A percentile compares a stretch with the other conserved stretches of the same genome.
Conservation (phyloP, 2,797 vertebrate genomes). For the Microctenopoma stevenorrisi region DNA sequence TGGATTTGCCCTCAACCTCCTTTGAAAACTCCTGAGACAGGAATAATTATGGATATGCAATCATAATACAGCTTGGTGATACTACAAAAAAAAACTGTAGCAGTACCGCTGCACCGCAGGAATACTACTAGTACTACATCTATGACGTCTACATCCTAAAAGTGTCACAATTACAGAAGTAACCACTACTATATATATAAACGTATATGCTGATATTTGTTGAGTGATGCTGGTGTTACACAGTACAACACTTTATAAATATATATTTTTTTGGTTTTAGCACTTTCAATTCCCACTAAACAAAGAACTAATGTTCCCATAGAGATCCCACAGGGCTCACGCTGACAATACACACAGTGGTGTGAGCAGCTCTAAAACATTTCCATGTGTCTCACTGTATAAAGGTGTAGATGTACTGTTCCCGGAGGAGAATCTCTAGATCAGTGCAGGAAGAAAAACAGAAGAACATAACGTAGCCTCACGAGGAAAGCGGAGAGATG, state of each 20-base stretch:
- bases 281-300: too few species aligned
- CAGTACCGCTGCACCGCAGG: too few species aligned
- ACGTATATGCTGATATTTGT: too few species aligned
- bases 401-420: not conserved
- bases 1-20: constrained; percentile 93
- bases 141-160: not conserved
- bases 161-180: too few species aligned
- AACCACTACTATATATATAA: not conserved
- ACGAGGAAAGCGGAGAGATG: constrained; percentile 95
- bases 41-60: not conserved
- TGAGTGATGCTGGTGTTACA: too few species aligned
- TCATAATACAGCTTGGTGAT: not conserved
- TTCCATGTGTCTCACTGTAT: not conserved
- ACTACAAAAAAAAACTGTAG: not conserved
- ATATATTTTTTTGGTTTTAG: too few species aligned
- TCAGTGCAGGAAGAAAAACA: not conserved
- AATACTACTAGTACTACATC: not conserved
- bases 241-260: too few species aligned
- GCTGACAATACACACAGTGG: not conserved
- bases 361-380: not conserved
- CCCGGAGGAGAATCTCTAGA: not conserved
- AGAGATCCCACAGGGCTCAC: not conserved
- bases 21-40: constrained; percentile 93
- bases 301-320: not conserved
- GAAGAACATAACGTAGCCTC: constrained; percentile 50